Evolutionary conservation across 1,140 invertebrate genomes (phyloP).

Genomic region (Hyphantria cunea): DNA sequence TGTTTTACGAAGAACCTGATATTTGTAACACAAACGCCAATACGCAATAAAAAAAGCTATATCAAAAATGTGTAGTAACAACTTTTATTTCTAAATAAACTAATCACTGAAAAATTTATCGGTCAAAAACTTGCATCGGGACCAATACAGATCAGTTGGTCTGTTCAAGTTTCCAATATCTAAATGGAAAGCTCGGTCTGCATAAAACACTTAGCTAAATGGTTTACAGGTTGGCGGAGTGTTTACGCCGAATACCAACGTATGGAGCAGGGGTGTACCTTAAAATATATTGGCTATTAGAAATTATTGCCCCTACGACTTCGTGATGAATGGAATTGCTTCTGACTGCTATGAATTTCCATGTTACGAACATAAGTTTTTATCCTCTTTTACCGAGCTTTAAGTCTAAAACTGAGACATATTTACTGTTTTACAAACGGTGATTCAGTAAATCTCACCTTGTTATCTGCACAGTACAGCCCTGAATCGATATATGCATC

Average conservation of each 20-base stretch:
- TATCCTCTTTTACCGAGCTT: neutral
- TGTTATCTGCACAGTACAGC: neutral
- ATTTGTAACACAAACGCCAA: too few species aligned
- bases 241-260: slow-evolving; percentile 29
- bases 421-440: neutral
- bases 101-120: neutral
- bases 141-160: slow-evolving; percentile 23
- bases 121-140: slow-evolving; percentile 6
- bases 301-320: slow-evolving; percentile 1
- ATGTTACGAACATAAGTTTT: neutral
- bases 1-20: too few species aligned
- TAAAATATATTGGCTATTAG: slow-evolving; percentile 5
- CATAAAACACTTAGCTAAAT: slow-evolving; percentile 51
- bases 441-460: neutral
- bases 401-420: neutral
- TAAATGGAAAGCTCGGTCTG: slow-evolving; percentile 39
- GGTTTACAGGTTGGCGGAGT: slow-evolving; percentile 37
- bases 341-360: neutral
- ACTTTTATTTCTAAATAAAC: neutral
- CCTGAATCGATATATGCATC: too few species aligned
- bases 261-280: slow-evolving; percentile 12
- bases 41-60: too few species aligned
- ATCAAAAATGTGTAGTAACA: too few species aligned
- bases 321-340: slow-evolving; percentile 2
- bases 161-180: slow-evolving; percentile 45